Evolutionary conservation across 2,888 invertebrate genomes (phyloP).

Genomic region (Spialia ferax): DNA sequence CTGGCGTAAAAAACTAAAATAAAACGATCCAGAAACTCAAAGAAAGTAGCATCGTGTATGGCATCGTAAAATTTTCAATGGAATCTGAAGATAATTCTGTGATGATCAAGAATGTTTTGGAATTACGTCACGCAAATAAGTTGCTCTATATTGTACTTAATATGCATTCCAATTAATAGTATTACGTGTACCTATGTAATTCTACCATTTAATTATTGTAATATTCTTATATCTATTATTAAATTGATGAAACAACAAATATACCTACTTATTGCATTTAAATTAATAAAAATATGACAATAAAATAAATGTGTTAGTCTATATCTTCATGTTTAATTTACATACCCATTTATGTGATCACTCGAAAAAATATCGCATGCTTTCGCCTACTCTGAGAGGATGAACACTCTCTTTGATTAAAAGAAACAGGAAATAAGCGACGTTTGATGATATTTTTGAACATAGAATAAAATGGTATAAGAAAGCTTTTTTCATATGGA

Average conservation of each 20-base stretch:
- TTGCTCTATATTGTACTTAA: slow-evolving; percentile 7
- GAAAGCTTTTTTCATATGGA: neutral
- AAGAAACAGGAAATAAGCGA: neutral
- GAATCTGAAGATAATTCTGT: no score
- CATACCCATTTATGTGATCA: neutral
- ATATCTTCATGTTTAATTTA: slow-evolving; percentile 10
- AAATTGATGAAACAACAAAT: neutral
- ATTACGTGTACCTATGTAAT: neutral
- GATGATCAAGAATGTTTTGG: neutral
- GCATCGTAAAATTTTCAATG: no score
- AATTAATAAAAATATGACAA: slow-evolving; percentile 13
- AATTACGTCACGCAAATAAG: neutral
- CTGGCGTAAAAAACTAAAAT: no score
- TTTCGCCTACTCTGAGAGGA: neutral
- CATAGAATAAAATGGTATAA: neutral
- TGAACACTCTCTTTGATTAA: neutral
- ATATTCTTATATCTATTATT: neutral
- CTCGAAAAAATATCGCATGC: slow-evolving; percentile 2
- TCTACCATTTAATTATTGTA: neutral
- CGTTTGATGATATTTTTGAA: slow-evolving; percentile 1
- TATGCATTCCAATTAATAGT: slow-evolving; percentile 10
- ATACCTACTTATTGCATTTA: slow-evolving; percentile 1
- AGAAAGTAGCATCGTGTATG: no score
- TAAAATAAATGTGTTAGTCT: slow-evolving; percentile 13
- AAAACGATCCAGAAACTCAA: no score